Evolutionary conservation across 2,888 invertebrate species (phyloP).

Genomic region (Oconnorella tubifera): DNA sequence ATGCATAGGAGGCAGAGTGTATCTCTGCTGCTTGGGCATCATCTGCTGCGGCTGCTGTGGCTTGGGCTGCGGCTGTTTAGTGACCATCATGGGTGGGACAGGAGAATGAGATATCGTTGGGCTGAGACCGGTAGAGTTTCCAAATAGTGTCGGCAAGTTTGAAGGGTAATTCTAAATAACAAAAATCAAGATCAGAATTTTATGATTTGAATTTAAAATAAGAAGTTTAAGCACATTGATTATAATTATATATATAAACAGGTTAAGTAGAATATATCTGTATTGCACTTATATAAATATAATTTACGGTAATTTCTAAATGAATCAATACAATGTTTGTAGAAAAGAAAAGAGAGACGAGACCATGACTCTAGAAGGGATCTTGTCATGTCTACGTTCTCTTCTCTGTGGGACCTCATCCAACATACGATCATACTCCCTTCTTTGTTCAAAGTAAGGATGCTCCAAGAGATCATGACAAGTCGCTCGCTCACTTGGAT

Average conservation of each 20-base stretch:
- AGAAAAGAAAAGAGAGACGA: too few species aligned
- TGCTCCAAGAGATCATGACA: slow-evolving; percentile 86
- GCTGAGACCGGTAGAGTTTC: slow-evolving; percentile 1
- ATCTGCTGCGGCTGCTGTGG: background rate
- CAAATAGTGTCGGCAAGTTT: slow-evolving; percentile 10
- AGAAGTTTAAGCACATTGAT: too few species aligned
- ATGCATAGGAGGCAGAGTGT: slow-evolving; percentile 8
- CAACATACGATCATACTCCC: slow-evolving; percentile 1
- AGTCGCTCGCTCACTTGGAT: slow-evolving; percentile 84
- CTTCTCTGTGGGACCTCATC: slow-evolving; percentile 7
- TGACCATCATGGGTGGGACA: background rate
- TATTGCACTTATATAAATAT: too few species aligned
- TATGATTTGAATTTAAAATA: too few species aligned
- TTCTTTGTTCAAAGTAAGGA: slow-evolving; percentile 72
- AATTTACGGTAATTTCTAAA: too few species aligned
- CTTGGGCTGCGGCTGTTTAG: background rate
- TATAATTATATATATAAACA: too few species aligned
- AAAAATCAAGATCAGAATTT: background rate
- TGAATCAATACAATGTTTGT: too few species aligned
- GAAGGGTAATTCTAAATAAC: slow-evolving; percentile 9
- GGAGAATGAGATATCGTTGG: background rate
- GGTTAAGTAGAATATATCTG: too few species aligned
- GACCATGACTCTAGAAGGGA: slow-evolving; percentile 10
- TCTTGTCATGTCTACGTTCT: slow-evolving; percentile 13
- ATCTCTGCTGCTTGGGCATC: background rate